A percentile compares a stretch with the other conserved stretches of the same genome.
Evolutionary conservation across 2,888 invertebrate species (phyloP).

Genomic region (Andricus quercusramuli): DNA sequence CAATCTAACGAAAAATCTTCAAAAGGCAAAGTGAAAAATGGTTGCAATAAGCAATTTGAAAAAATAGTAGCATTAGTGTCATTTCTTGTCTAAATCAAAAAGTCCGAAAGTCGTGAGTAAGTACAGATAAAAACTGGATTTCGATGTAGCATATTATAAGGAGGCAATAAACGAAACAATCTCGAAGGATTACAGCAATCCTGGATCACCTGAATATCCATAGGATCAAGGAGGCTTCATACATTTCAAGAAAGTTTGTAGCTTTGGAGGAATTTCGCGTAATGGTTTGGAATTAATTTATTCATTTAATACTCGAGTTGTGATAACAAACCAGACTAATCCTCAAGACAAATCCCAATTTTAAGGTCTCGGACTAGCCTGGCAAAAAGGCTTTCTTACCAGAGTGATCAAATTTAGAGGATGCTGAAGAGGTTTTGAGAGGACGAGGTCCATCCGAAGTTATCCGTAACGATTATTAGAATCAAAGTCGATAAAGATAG

Average conservation of each 20-base stretch:
- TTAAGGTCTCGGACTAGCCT: constrained; percentile 34
- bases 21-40: too few relatives aligned
- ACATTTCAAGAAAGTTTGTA: background rate
- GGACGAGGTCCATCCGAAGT: constrained; percentile 23
- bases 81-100: too few relatives aligned
- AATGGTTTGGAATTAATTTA: constrained; percentile 58
- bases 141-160: background rate
- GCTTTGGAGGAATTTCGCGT: background rate
- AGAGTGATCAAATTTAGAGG: constrained; percentile 12
- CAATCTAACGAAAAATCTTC: too few relatives aligned
- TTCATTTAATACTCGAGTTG: constrained; percentile 48
- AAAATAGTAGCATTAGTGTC: too few relatives aligned
- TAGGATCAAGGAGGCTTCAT: background rate
- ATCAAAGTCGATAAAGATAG: constrained; percentile 71
- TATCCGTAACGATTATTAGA: constrained; percentile 62
- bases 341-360: constrained; percentile 44
- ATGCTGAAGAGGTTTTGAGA: constrained; percentile 7
- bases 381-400: background rate
- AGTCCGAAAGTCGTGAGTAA: background rate
- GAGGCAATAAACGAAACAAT: background rate
- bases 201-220: background rate
- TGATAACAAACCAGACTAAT: constrained; percentile 24
- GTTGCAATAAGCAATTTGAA: too few relatives aligned
- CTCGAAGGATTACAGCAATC: background rate
- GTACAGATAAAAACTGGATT: background rate